These are phyloP conservation scores for Euwallacea fornicatus DNA, from an alignment of 1,140 invertebrate genomes.

Conservation along the genomic window DNA sequence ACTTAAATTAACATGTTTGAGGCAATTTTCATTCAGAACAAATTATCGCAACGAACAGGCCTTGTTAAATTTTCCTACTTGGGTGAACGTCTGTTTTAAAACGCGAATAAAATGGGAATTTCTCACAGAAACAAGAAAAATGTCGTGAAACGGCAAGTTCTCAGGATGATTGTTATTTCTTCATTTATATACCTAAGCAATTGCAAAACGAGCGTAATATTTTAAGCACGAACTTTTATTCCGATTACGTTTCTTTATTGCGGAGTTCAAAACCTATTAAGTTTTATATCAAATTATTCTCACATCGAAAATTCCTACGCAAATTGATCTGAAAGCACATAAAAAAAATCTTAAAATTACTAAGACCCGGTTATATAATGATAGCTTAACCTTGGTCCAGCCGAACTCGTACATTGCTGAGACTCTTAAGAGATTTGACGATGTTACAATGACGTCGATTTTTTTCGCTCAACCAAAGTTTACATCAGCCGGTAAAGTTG, in stretches of 20 bases:
- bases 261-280: background rate
- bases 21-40: constrained; percentile 2
- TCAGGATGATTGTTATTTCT: constrained; percentile 7
- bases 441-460: no score
- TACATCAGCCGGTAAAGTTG: no score
- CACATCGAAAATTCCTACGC: no score
- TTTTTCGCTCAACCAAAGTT: no score
- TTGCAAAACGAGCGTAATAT: constrained; percentile 12
- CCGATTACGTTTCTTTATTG: background rate
- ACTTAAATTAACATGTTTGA: no score
- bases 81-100: constrained; percentile 9
- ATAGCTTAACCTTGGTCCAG: no score
- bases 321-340: no score
- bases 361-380: no score
- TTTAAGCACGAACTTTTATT: background rate
- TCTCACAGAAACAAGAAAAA: constrained; percentile 12
- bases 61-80: constrained; percentile 16
- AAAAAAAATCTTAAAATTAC: no score
- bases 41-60: background rate
- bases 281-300: no score
- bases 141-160: constrained; percentile 14
- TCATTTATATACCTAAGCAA: constrained; percentile 3
- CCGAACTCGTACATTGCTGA: no score
- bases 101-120: background rate
- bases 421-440: no score